Percentiles rank a stretch among this genome's conserved stretches.
phyloP scores from a whole-genome alignment of 2,797 vertebrate genomes.

The Gymnocypris eckloni region DNA sequence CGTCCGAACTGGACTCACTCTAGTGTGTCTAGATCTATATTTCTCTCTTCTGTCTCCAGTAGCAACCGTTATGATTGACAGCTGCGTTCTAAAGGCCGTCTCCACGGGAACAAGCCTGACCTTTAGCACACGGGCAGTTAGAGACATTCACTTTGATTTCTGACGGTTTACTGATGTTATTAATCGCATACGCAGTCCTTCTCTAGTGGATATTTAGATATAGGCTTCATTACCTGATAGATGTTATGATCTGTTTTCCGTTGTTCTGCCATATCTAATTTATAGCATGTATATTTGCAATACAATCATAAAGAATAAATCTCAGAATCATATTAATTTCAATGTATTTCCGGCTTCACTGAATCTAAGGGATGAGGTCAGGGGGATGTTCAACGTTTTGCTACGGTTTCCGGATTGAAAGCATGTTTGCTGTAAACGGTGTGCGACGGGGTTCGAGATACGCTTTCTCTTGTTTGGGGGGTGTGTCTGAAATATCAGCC shows the following conservation, averaged over 20 bases:
- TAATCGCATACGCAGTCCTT: not conserved
- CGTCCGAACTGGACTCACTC: not conserved
- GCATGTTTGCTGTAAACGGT: too few species aligned
- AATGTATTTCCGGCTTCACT: not conserved
- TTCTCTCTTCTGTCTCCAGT: not conserved
- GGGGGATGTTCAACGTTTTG: too few species aligned
- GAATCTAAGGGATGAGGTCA: not conserved
- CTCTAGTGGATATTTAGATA: not conserved
- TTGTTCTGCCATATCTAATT: not conserved
- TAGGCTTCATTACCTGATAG: not conserved
- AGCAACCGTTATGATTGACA: constrained; percentile 40
- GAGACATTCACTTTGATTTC: constrained; percentile 15
- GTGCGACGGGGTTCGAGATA: too few species aligned
- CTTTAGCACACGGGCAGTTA: constrained; percentile 34
- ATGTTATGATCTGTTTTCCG: not conserved
- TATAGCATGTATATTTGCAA: not conserved
- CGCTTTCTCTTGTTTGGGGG: too few species aligned
- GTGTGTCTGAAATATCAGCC: too few species aligned
- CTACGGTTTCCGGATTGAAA: too few species aligned
- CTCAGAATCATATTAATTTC: not conserved
- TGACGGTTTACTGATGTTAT: constrained; percentile 16
- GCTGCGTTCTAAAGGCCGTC: constrained; percentile 31
- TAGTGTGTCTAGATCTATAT: not conserved
- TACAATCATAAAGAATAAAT: not conserved
- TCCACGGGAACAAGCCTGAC: constrained; percentile 31